phyloP scores from a whole-genome alignment of 2,888 invertebrate species.

The Tachystola acroxantha region DNA sequence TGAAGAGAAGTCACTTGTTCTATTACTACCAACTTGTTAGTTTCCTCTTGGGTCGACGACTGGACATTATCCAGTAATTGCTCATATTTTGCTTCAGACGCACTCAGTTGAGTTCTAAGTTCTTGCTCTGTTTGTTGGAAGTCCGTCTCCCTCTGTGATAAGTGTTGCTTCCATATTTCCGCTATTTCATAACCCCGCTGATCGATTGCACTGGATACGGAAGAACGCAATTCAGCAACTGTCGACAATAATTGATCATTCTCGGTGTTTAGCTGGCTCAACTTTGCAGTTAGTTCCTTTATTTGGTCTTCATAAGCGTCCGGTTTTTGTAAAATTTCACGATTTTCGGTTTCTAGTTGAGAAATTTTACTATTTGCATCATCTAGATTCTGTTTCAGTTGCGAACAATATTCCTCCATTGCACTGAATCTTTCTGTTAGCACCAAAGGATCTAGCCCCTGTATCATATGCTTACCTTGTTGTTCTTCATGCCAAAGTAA shows the following conservation, averaged over 20 bases:
- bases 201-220: constrained; percentile 76
- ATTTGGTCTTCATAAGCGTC: constrained; percentile 37
- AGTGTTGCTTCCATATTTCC: constrained; percentile 83
- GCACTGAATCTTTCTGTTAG: constrained; percentile 33
- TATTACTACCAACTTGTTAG: constrained; percentile 53
- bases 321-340: constrained; percentile 27
- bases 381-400: constrained; percentile 42
- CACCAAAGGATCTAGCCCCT: constrained; percentile 21
- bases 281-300: constrained; percentile 44
- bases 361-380: constrained; percentile 58
- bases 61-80: constrained; percentile 64
- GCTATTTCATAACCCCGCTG: constrained; percentile 83
- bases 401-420: constrained; percentile 42
- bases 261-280: constrained; percentile 57
- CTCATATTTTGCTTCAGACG: constrained; percentile 68
- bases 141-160: constrained; percentile 80
- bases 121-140: constrained; percentile 73
- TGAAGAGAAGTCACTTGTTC: constrained; percentile 63
- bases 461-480: constrained; percentile 16
- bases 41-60: constrained; percentile 66
- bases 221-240: constrained; percentile 63
- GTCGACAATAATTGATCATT: constrained; percentile 64
- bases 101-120: constrained; percentile 69
- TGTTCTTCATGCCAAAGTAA: constrained; percentile 26
- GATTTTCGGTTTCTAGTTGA: constrained; percentile 38